These are phyloP conservation scores for Eucidaris tribuloides DNA, from an alignment of 35 echinoderm and acorn worm species.

Conservation along the genomic window DNA sequence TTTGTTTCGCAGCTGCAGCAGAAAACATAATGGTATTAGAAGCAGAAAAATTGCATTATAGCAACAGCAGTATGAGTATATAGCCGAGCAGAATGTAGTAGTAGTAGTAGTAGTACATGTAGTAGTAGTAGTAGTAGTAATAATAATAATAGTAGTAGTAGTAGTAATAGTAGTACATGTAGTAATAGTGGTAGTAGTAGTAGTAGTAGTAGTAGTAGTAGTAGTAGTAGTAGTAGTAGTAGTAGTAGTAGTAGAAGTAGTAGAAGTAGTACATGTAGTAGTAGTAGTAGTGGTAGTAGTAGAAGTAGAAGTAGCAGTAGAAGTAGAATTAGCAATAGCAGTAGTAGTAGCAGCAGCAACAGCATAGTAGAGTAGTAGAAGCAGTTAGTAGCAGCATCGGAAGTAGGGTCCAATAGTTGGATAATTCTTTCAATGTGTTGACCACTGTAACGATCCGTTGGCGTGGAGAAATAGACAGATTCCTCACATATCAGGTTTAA, in stretches of 20 bases:
- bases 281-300: neutral
- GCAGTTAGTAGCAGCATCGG: neutral
- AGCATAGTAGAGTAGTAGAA: neutral
- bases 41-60: no score
- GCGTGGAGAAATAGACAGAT: no score
- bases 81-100: no score
- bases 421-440: no score
- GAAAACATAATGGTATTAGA: neutral
- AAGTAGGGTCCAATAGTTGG: neutral
- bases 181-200: neutral
- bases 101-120: neutral
- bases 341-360: neutral
- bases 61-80: neutral
- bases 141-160: neutral
- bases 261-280: neutral
- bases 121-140: neutral
- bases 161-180: neutral
- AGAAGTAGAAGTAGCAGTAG: neutral
- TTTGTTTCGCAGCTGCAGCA: no score
- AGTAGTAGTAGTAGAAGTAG: slow-evolving; percentile 4
- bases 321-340: neutral
- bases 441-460: no score
- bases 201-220: neutral
- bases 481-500: no score
- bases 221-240: neutral